Evolutionary conservation across 2,888 invertebrate genomes (phyloP), one percentile per base, ranked within the genome.

Genomic region (Leptarthrus brevirostris): DNA sequence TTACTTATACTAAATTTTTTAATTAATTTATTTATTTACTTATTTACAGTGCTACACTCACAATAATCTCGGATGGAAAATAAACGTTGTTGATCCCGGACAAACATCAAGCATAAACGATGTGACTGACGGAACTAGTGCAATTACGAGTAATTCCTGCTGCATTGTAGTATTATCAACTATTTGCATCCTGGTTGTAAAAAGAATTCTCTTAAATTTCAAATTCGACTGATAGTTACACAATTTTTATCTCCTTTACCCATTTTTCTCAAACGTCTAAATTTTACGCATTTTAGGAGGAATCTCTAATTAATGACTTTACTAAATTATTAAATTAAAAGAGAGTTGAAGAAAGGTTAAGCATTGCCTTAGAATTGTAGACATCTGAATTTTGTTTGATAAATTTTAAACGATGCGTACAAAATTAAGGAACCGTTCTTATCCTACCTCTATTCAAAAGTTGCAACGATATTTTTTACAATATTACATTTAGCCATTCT

Each of bases 21-120:
- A 47, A 47, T 14, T 12, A 47, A 47, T 47, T 16, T n/a, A 47
- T 3, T 1, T 40, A 16, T 18, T 61, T 8, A 1, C 44, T 58
- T 44, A 71, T 26, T 86, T 86, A 14, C 86, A 96, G 96, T 96
- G 96, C 85, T 96, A 93, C 86, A 92, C 92, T n/a, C 96, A 96
- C 86, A 93, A 91, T 78, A 93, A 95, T 83, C 86, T 96, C 26
- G 96, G 96, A 61, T 96, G 96, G 96, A 96, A 95, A 84, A 96
- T 96, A 79, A 90, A 93, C 83, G 93, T 96, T 2, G 90, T 94
- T 10, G 91, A 95, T 80, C 89, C 90, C 0, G 92, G 92, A 24
- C 74, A 76, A 73, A 73, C 75, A 52, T 73, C 61, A n/a, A 52
- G 61, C 12, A 74, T 74, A 56, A 75, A 75, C 72, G 36, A 12